A percentile compares a stretch with the other conserved stretches of the same genome.
phyloP scores from a whole-genome alignment of 2,797 vertebrate species.

The Chromobotia macracanthus region DNA sequence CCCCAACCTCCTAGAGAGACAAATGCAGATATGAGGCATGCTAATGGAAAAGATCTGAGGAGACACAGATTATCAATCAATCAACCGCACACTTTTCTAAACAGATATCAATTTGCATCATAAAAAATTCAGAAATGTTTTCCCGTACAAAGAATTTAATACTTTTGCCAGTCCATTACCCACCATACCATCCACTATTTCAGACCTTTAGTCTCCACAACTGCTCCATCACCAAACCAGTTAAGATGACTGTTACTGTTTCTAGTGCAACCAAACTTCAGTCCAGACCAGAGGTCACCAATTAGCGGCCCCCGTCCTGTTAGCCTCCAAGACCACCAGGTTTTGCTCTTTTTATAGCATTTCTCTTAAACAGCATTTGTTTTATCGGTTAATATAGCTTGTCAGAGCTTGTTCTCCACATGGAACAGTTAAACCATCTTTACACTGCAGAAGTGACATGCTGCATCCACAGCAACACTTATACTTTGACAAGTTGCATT shows the following conservation, averaged over 20 bases:
- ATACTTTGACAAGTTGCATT: neutral
- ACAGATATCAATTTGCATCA: constrained; percentile 49
- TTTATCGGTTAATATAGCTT: neutral
- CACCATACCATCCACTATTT: neutral
- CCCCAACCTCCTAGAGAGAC: constrained; percentile 79
- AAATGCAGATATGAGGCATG: constrained; percentile 8
- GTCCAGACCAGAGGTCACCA: neutral
- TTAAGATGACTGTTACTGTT: neutral
- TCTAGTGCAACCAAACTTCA: neutral
- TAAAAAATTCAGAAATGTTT: constrained; percentile 44
- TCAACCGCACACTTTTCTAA: constrained; percentile 43
- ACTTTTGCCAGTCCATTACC: constrained; percentile 33
- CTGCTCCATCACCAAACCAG: constrained; percentile 3
- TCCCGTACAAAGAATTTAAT: constrained; percentile 30
- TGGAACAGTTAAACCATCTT: neutral
- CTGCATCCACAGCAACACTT: neutral
- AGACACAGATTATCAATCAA: constrained; percentile 41
- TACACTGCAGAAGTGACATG: neutral
- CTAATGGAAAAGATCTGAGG: constrained; percentile 40
- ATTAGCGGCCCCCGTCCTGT: neutral
- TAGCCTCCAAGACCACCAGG: no score
- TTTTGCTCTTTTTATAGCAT: neutral
- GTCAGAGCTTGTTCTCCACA: neutral
- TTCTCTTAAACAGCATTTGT: neutral
- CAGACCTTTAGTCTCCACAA: constrained; percentile 37